Evolutionary conservation across 64 coral and sea anemone species (phyloP).

Genomic region (Astreopora myriophthalma): DNA sequence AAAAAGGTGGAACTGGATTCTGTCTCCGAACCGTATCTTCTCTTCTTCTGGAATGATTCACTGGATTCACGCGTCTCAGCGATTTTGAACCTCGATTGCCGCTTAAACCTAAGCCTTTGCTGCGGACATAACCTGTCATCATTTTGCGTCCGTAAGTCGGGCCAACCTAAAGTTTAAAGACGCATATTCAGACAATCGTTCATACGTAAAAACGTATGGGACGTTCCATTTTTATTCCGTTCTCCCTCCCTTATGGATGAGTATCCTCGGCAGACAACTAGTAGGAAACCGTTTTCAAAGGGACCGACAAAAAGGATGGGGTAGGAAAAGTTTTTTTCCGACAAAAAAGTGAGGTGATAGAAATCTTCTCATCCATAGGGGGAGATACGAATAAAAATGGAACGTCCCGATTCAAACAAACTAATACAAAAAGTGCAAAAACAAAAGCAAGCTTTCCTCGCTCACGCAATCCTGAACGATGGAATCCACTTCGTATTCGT

Average conservation of each 20-base stretch:
- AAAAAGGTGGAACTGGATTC: conserved; percentile 67
- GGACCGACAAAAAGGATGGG: background rate
- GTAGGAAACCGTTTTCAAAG: conserved; percentile 1
- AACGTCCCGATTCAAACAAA: background rate
- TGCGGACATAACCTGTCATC: conserved; percentile 55
- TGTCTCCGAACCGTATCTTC: conserved; percentile 42
- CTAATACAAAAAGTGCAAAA: no score
- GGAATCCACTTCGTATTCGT: no score
- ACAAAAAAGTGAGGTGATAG: background rate
- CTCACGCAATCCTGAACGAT: no score
- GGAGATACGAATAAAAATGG: background rate
- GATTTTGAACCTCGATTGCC: conserved; percentile 13
- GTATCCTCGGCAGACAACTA: conserved; percentile 13
- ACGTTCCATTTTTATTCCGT: background rate
- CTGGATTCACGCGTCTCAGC: conserved; percentile 59
- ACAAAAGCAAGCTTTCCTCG: no score
- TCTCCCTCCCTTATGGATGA: background rate
- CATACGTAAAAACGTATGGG: no score
- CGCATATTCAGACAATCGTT: no score
- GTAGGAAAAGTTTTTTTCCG: background rate
- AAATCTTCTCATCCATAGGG: background rate
- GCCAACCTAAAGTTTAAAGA: conserved; percentile 38
- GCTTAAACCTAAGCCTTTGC: conserved; percentile 44
- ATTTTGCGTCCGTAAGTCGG: conserved; percentile 64
- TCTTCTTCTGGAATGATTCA: conserved; percentile 53